Percentiles rank a stretch among this genome's conserved stretches.
Conservation (phyloP, 2,888 invertebrate genomes). For the Macrophya alboannulata region DNA sequence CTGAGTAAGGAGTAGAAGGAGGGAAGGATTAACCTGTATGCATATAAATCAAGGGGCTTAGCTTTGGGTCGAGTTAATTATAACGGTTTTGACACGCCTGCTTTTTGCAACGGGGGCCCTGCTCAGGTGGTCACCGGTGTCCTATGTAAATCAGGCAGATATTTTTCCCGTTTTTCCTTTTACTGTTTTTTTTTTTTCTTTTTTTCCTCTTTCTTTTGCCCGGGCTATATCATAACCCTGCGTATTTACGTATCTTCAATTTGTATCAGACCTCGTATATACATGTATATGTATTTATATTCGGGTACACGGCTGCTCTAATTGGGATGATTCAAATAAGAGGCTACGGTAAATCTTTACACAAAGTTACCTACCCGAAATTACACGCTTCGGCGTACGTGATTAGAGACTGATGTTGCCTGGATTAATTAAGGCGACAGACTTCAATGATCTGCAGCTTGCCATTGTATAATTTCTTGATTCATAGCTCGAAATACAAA, state of each 20-base stretch:
- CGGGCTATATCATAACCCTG: conserved; percentile 8
- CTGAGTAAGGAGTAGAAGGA: conserved; percentile 23
- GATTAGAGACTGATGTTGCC: neutral
- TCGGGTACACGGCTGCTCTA: neutral
- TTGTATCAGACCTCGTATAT: neutral
- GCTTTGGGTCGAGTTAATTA: conserved; percentile 58
- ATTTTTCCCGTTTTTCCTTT: conserved; percentile 10
- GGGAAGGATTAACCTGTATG: conserved; percentile 64
- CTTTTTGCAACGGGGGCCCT: conserved; percentile 45
- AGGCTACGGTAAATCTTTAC: neutral
- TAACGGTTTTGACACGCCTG: conserved; percentile 55
- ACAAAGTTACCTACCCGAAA: neutral
- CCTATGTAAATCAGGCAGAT: conserved; percentile 25
- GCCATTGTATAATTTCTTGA: neutral
- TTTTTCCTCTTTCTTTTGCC: too few species aligned
- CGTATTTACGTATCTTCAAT: conserved; percentile 35
- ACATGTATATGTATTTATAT: conserved; percentile 9
- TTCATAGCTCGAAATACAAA: neutral
- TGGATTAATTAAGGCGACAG: neutral
- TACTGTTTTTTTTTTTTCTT: too few species aligned
- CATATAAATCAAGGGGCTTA: conserved; percentile 64
- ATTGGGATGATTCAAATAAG: neutral
- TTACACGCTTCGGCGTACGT: neutral
- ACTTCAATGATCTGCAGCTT: neutral
- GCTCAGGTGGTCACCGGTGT: conserved; percentile 43